Base-by-base conservation (phyloP, 2,113 vertebrate genomes). In the Sander vitreus region DNA sequence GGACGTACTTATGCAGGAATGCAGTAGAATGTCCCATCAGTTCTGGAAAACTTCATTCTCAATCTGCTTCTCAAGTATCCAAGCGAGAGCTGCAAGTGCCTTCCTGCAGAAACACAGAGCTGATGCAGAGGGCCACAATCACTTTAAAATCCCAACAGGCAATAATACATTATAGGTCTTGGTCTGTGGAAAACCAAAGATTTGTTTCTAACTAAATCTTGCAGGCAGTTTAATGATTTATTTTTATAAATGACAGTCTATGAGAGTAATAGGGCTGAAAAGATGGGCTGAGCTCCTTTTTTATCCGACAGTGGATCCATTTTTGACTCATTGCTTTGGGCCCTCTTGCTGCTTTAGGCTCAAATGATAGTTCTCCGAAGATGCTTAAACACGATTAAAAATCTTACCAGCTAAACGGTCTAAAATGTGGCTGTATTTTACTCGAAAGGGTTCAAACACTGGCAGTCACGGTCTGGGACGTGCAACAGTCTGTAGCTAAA, bases 21-120 rank as follows among this genome's bases (percentile, higher is more conserved):
- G 62, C 6, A n/a, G 23, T 27, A 0, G 5, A 78, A 81, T 53
- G 33, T 60, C 30, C 21, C 69, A 39, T 71, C 65, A 43, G 25
- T 43, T 78, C 76, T 81, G 72, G 78, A 84, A 69, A 84, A 27
- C 50, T 48, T 84, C 47, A 55, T 55, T 70, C 73, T 58, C 1
- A 55, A 63, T 60, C 43, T 70, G 54, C 51, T 78, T 77, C 65
- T 80, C 81, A 65, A 47, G 39, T 60, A 36, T 64, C 47, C 33
- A 54, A 48, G 51, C 14, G 0, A 68, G 9, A 11, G 57, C 16
- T 65, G 21, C 30, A 54, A 58, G 45, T 36, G 47, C 0, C 58
- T 14, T 57, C 21, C 54, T 53, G 51, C 45, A 81, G 54, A 80
- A 50, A 75, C 8, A 19, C 14, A 13, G 33, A 64, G 64, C 6